Percentiles rank a stretch among this genome's conserved stretches.
These are phyloP conservation scores for Thalassophryne amazonica DNA, from an alignment of 2,797 vertebrate species.

Conservation along the genomic window DNA sequence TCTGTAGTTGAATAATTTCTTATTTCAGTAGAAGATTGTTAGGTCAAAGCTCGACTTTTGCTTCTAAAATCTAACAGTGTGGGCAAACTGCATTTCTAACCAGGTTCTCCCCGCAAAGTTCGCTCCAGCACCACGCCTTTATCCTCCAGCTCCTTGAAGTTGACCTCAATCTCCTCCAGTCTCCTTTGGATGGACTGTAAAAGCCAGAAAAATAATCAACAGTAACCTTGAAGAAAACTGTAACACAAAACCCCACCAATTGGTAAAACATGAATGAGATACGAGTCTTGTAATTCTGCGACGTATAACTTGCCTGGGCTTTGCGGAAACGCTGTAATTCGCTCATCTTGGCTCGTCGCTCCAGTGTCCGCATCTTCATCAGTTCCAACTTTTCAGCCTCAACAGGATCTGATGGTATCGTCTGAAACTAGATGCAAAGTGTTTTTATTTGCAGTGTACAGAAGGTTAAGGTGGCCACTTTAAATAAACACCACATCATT, in stretches of 20 bases:
- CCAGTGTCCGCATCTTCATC: slow-evolving; percentile 80
- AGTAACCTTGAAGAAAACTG: too few relatives aligned
- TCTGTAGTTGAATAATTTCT: too few relatives aligned
- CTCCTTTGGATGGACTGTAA: slow-evolving; percentile 87
- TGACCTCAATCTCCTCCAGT: slow-evolving; percentile 91
- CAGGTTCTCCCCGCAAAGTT: slow-evolving; percentile 75
- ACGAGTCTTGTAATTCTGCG: not conserved
- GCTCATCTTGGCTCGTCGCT: slow-evolving; percentile 81
- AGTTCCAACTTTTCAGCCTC: slow-evolving; percentile 68
- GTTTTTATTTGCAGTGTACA: not conserved
- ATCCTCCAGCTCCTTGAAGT: slow-evolving; percentile 86
- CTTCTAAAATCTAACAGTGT: too few relatives aligned
- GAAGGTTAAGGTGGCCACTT: not conserved
- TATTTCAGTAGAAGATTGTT: too few relatives aligned
- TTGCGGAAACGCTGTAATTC: slow-evolving; percentile 85
- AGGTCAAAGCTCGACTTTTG: too few relatives aligned
- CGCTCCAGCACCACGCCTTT: slow-evolving; percentile 84
- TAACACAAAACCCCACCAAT: too few relatives aligned
- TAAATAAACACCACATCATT: not conserved
- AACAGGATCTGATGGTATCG: slow-evolving; percentile 41
- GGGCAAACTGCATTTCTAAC: too few relatives aligned
- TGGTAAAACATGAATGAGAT: not conserved
- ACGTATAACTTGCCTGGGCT: slow-evolving; percentile 82
- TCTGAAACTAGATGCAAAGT: slow-evolving; percentile 45
- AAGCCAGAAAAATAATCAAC: not conserved